These are phyloP conservation scores for Thymelicus lineola DNA, from an alignment of 2,888 invertebrate genomes.

Conservation along the genomic window DNA sequence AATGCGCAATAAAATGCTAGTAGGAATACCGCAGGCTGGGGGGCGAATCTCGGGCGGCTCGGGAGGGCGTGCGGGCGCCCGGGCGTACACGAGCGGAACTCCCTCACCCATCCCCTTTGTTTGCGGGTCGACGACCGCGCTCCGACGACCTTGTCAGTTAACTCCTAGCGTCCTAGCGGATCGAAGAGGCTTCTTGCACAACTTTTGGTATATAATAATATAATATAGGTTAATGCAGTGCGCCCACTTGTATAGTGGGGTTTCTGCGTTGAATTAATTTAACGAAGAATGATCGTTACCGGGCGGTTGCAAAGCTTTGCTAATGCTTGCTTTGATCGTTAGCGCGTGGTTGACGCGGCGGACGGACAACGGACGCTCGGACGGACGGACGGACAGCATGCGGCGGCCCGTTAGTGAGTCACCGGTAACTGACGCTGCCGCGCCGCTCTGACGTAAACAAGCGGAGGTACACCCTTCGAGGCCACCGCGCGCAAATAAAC, in stretches of 20 bases:
- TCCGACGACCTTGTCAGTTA: slow-evolving; percentile 57
- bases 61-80: too few relatives aligned
- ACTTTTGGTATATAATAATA: background rate
- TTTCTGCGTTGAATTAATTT: slow-evolving; percentile 38
- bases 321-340: too few relatives aligned
- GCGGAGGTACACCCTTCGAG: slow-evolving; percentile 64
- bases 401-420: slow-evolving; percentile 70
- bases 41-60: slow-evolving; percentile 39
- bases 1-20: slow-evolving; percentile 56
- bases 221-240: background rate
- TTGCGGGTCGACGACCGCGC: slow-evolving; percentile 70
- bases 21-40: slow-evolving; percentile 54
- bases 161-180: slow-evolving; percentile 41
- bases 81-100: slow-evolving; percentile 36
- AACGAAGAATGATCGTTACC: slow-evolving; percentile 51
- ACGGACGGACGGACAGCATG: slow-evolving; percentile 16
- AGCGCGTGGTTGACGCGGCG: background rate
- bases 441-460: slow-evolving; percentile 67
- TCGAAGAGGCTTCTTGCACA: slow-evolving; percentile 41
- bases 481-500: slow-evolving; percentile 69
- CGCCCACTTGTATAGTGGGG: background rate
- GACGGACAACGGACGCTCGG: slow-evolving; percentile 52
- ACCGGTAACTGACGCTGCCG: slow-evolving; percentile 54
- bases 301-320: too few relatives aligned
- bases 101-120: slow-evolving; percentile 44